phyloP scores from a whole-genome alignment of 2,113 vertebrate species.

The Sarotherodon lohbergeri region DNA sequence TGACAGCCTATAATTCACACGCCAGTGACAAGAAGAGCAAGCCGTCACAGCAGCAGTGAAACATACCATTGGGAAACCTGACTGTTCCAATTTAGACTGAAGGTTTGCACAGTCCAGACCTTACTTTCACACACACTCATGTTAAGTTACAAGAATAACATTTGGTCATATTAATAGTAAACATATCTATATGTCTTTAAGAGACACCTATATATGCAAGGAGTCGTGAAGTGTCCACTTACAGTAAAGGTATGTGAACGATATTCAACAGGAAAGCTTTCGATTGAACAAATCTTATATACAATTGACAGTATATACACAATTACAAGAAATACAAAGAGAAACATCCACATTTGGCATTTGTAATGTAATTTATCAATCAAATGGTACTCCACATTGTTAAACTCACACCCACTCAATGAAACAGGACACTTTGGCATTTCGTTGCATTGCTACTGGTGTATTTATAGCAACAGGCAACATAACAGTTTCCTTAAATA shows the following conservation, averaged over 20 bases:
- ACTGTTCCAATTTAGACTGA: not conserved
- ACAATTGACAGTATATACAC: not conserved
- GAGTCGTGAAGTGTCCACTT: not conserved
- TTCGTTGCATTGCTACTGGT: not conserved
- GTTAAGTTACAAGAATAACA: not conserved
- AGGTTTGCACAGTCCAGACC: not conserved
- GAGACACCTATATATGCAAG: not conserved
- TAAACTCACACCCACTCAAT: constrained; percentile 4
- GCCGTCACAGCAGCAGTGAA: not conserved
- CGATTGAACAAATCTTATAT: not conserved
- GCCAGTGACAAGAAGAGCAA: constrained; percentile 19
- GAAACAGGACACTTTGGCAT: constrained; percentile 24
- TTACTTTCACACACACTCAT: not conserved
- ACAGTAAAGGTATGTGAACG: not conserved
- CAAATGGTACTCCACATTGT: not conserved
- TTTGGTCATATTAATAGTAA: not conserved
- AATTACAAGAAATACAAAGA: not conserved
- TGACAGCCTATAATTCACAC: constrained; percentile 37
- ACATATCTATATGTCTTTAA: not conserved
- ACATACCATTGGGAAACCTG: not conserved
- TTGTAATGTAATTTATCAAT: not conserved
- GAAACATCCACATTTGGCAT: not conserved
- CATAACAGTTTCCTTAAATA: constrained; percentile 23
- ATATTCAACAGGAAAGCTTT: not conserved
- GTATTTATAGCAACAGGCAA: constrained; percentile 29